Conservation (phyloP, 2,113 vertebrate species). For the Cyprinodon brontotheroides region DNA sequence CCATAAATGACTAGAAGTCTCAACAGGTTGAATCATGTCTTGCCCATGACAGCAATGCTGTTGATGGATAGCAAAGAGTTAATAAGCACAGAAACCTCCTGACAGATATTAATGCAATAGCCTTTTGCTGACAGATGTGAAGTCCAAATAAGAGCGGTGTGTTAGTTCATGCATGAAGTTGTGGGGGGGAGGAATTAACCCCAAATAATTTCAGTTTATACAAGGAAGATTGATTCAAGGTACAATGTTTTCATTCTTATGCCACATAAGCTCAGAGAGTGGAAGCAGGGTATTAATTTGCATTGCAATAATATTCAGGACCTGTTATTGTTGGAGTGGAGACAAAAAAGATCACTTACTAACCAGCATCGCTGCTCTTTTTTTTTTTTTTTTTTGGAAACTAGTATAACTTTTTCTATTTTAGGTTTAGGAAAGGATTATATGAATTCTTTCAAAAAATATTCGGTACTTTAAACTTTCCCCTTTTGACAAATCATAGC, state of each 20-base stretch:
- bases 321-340: constrained; percentile 12
- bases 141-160: neutral
- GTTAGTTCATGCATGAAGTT: neutral
- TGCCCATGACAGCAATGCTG: constrained; percentile 8
- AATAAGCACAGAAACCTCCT: constrained; percentile 18
- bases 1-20: neutral
- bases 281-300: constrained; percentile 3
- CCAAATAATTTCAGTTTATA: constrained; percentile 16
- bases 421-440: neutral
- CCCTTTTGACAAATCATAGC: neutral
- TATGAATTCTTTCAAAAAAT: too few relatives aligned
- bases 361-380: neutral
- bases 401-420: too few relatives aligned
- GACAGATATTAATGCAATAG: constrained; percentile 53
- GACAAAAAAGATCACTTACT: neutral
- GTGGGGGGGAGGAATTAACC: constrained; percentile 5
- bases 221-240: neutral
- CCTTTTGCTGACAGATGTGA: constrained; percentile 53
- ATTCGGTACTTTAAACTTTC: neutral
- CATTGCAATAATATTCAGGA: constrained; percentile 2
- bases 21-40: constrained; percentile 8
- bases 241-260: neutral
- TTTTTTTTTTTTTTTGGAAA: too few relatives aligned
- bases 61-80: constrained; percentile 33
- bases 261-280: neutral